Conservation (phyloP, 2,113 vertebrate species). For the Bostrychus sinensis region DNA sequence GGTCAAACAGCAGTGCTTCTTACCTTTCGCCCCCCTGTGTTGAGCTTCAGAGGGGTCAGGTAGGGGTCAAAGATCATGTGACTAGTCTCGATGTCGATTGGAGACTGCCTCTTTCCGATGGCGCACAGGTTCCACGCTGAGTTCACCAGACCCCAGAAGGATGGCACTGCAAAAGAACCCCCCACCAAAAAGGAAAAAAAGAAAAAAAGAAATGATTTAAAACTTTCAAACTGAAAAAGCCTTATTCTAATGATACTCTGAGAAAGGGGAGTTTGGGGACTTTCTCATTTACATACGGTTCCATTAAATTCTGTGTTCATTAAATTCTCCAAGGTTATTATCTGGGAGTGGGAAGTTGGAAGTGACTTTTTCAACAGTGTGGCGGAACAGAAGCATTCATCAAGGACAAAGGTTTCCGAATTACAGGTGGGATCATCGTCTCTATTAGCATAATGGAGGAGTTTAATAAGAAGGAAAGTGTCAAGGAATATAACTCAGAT, state of each 20-base stretch:
- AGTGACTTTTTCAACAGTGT: no score
- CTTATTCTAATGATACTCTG: conserved; percentile 35
- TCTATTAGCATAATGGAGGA: no score
- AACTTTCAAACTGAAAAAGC: conserved; percentile 9
- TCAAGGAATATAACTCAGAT: no score
- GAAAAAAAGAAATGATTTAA: conserved; percentile 25
- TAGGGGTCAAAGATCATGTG: conserved; percentile 99
- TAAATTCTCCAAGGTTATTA: conserved; percentile 42
- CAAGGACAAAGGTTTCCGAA: no score
- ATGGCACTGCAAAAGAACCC: conserved; percentile 85
- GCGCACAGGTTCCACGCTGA: conserved; percentile 98
- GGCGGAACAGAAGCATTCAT: no score
- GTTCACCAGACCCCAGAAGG: conserved; percentile 98
- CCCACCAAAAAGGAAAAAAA: no score
- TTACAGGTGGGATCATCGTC: no score
- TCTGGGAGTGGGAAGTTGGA: conserved; percentile 17
- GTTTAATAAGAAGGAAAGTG: no score
- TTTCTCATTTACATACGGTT: conserved; percentile 46
- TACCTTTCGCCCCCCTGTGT: conserved; percentile 95
- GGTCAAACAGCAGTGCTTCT: neutral
- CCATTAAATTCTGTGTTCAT: conserved; percentile 42
- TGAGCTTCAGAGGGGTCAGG: conserved; percentile 92
- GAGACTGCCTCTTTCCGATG: conserved; percentile 95
- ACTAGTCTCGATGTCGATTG: conserved; percentile 96
- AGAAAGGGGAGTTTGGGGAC: conserved; percentile 30